phyloP scores from a whole-genome alignment of 2,888 invertebrate species.

The Cheilosia vernalis region DNA sequence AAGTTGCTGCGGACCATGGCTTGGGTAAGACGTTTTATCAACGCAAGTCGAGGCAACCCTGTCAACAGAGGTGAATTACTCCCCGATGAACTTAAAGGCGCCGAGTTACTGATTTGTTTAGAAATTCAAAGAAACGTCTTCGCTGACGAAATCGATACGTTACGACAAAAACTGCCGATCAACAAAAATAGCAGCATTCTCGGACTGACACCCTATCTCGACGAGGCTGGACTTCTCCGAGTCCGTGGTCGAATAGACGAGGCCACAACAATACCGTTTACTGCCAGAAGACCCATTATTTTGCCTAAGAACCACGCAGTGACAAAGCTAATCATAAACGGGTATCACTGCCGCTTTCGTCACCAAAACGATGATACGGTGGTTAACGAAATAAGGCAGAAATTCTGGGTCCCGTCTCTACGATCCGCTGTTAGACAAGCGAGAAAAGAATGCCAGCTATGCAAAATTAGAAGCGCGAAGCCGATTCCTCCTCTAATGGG shows the following conservation, averaged over 20 bases:
- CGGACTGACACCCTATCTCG: conserved; percentile 17
- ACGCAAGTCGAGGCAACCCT: background rate
- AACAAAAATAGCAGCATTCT: conserved; percentile 5
- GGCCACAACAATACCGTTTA: background rate
- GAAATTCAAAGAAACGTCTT: conserved; percentile 16
- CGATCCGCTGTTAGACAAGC: conserved; percentile 15
- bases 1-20: conserved; percentile 14
- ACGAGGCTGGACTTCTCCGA: conserved; percentile 12
- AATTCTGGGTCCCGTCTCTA: conserved; percentile 44
- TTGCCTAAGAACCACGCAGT: conserved; percentile 15
- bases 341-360: conserved; percentile 24
- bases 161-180: conserved; percentile 9
- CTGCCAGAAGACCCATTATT: conserved; percentile 22
- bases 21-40: conserved; percentile 33
- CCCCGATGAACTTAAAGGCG: conserved; percentile 5
- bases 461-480: conserved; percentile 2
- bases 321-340: conserved; percentile 7
- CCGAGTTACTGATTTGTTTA: conserved; percentile 18
- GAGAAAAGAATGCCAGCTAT: conserved; percentile 27
- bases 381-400: conserved; percentile 36
- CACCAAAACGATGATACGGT: conserved; percentile 46
- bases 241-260: conserved; percentile 24
- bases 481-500: conserved; percentile 66
- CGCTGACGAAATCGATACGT: background rate
- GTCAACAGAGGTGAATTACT: conserved; percentile 9